Evolutionary conservation across 2,888 invertebrate species (phyloP), one percentile per base, ranked within the genome.

Genomic region (Ormyrus labotus): DNA sequence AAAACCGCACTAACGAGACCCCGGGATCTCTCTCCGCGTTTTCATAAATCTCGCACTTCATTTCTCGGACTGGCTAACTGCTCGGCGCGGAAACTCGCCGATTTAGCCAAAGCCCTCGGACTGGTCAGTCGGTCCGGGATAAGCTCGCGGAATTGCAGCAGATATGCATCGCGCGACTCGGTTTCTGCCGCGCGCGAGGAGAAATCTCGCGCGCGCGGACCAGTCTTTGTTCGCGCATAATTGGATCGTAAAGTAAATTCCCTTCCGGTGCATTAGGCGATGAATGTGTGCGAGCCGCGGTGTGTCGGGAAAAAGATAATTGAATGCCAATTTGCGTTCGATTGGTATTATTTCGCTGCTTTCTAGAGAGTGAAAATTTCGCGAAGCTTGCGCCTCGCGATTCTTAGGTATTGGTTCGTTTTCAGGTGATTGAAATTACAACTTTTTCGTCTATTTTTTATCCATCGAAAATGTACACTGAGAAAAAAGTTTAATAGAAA

Each of bases 231-330:
- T 10, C 50, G 55, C n/a, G 34, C 67, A 68, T 75, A 75, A 75
- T 68, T 75, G 75, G 75, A 60, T 75, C 75, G 75, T 75, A 75
- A 75, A 68, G 53, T 75, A 50, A 60, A 75, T 68, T 75, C 61
- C 53, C 68, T 67, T 75, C 58, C 67, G 45, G 34, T 67, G 67
- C 60, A 51, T 53, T 51, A 51, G 51, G 1, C 45, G 34, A 13
- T 51, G 53, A 6, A 53, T 34, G 7, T 51, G 53, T 57, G 53
- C 47, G n/a, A 10, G 34, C 19, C 6, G 45, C 6, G 45, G 45
- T 7, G 8, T 1, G n/a, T 55, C 47, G 51, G 55, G 11, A 47
- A 11, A 68, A 57, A 34, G 45, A 5, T 57, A 68, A 72, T 63
- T 63, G n/a, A 61, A 71, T 34, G 61, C 10, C 50, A 51, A 53